These are phyloP conservation scores for Eupithecia insigniata DNA, from an alignment of 2,888 invertebrate species.

Conservation along the genomic window DNA sequence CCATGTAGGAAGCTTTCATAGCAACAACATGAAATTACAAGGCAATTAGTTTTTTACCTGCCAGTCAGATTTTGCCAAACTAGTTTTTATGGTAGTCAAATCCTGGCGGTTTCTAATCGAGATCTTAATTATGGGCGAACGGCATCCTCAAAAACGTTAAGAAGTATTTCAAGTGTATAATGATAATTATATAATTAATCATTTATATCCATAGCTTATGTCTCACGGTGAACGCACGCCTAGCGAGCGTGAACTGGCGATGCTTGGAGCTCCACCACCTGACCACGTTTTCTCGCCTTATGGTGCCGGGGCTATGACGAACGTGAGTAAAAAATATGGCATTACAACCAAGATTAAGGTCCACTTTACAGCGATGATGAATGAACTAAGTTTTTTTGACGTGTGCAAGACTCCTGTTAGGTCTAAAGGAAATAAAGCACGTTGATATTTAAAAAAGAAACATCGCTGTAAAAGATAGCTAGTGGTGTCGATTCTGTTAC, in stretches of 20 bases:
- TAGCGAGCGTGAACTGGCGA: slow-evolving; percentile 78
- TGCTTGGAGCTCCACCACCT: slow-evolving; percentile 86
- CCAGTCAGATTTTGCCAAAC: neutral
- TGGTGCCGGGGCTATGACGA: slow-evolving; percentile 87
- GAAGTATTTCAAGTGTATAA: neutral
- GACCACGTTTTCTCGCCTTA: slow-evolving; percentile 85
- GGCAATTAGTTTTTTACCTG: neutral
- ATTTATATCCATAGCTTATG: slow-evolving; percentile 79
- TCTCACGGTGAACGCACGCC: slow-evolving; percentile 90
- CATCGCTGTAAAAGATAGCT: too few relatives aligned
- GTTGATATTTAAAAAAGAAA: too few relatives aligned
- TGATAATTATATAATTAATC: neutral
- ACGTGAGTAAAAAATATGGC: slow-evolving; percentile 73
- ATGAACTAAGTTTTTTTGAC: too few relatives aligned
- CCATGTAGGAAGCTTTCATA: neutral
- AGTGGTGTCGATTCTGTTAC: neutral
- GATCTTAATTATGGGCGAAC: neutral
- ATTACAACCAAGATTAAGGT: neutral
- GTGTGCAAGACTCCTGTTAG: too few relatives aligned
- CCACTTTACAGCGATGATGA: too few relatives aligned
- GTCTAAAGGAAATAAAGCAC: too few relatives aligned
- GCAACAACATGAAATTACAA: neutral
- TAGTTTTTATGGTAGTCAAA: slow-evolving; percentile 1
- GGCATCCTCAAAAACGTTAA: neutral
- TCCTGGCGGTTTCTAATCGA: neutral